Evolutionary conservation across 2,888 invertebrate species (phyloP).

Genomic region (Strigamia crassipes): DNA sequence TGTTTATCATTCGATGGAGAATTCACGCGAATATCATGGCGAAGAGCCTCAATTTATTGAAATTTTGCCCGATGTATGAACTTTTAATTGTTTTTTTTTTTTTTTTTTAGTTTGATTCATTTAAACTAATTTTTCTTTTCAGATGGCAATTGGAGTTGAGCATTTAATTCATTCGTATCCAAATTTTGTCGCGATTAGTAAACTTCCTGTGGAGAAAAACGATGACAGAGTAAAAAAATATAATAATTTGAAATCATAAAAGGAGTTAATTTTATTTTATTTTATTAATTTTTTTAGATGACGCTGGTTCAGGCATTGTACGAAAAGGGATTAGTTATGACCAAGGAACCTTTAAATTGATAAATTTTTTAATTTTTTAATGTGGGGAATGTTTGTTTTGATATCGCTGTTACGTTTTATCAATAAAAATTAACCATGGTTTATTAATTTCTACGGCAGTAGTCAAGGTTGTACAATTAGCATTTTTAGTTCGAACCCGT

Average conservation of each 20-base stretch:
- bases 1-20: conserved; percentile 82
- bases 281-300: not conserved
- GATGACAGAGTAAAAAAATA: conserved; percentile 67
- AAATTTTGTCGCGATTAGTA: conserved; percentile 71
- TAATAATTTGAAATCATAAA: not conserved
- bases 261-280: not conserved
- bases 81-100: not conserved
- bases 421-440: not conserved
- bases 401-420: not conserved
- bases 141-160: conserved; percentile 72
- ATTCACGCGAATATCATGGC: conserved; percentile 82
- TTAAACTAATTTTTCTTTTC: conserved; percentile 49
- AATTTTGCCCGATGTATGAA: conserved; percentile 66
- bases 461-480: conserved; percentile 26
- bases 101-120: no score
- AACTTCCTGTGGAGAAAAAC: conserved; percentile 70
- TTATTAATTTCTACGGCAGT: not conserved
- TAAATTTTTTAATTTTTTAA: not conserved
- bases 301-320: conserved; percentile 8
- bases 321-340: conserved; percentile 11
- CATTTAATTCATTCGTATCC: conserved; percentile 77
- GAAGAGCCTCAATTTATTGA: conserved; percentile 77
- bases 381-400: not conserved
- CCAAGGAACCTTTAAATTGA: not conserved
- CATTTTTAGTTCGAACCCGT: not conserved